Conservation (phyloP, 1,140 invertebrate species). For the Globodera ellingtonae region DNA sequence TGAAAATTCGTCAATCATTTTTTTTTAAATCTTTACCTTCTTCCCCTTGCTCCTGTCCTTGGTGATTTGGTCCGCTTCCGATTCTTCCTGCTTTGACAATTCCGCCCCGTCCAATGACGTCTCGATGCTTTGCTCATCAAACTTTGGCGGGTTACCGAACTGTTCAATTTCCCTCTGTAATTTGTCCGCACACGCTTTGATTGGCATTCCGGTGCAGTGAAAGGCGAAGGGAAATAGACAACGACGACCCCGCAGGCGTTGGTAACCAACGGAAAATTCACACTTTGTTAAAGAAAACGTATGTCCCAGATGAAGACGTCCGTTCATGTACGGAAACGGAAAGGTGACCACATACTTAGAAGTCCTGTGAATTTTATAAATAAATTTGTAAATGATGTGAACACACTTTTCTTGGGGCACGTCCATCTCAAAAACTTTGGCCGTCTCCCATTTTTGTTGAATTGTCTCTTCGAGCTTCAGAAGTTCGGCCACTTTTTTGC, state of each 20-base stretch:
- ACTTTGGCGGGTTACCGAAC: slow-evolving; percentile 89
- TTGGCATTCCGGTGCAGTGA: slow-evolving; percentile 87
- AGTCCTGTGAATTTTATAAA: slow-evolving; percentile 13
- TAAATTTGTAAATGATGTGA: slow-evolving; percentile 31
- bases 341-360: slow-evolving; percentile 88
- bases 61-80: slow-evolving; percentile 71
- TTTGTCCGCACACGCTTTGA: slow-evolving; percentile 91
- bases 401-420: slow-evolving; percentile 39
- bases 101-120: slow-evolving; percentile 65
- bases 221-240: slow-evolving; percentile 96
- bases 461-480: slow-evolving; percentile 56
- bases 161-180: slow-evolving; percentile 86
- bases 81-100: neutral
- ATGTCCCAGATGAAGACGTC: slow-evolving; percentile 92
- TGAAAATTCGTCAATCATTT: too few species aligned
- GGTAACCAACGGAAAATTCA: slow-evolving; percentile 86
- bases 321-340: slow-evolving; percentile 99
- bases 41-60: slow-evolving; percentile 97
- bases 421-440: slow-evolving; percentile 59
- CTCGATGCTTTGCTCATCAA: slow-evolving; percentile 73
- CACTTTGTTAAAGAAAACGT: slow-evolving; percentile 76
- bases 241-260: slow-evolving; percentile 85
- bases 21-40: slow-evolving; percentile 72
- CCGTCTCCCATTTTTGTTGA: slow-evolving; percentile 57
- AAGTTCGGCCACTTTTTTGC: slow-evolving; percentile 60